phyloP scores from a whole-genome alignment of 2,888 invertebrate genomes.

The Drosophila greeni region DNA sequence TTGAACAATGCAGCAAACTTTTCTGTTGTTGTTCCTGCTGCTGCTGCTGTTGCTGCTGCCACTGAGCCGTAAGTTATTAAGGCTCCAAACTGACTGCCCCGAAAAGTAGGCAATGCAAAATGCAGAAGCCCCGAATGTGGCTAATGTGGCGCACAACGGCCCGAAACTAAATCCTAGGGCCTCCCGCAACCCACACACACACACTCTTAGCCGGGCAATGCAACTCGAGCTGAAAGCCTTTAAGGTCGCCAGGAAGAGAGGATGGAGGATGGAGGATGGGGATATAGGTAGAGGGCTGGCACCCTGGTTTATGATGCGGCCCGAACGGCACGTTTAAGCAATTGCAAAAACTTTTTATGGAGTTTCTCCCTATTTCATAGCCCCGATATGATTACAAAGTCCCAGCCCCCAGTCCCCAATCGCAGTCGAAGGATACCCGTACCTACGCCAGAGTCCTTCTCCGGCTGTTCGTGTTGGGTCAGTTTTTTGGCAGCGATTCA shows the following conservation, averaged over 20 bases:
- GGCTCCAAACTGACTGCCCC: conserved; percentile 42
- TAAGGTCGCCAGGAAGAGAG: conserved; percentile 10
- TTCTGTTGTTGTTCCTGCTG: conserved; percentile 9
- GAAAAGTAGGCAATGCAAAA: conserved; percentile 43
- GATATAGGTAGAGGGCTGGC: conserved; percentile 2
- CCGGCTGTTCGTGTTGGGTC: conserved; percentile 12
- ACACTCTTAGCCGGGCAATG: conserved; percentile 6
- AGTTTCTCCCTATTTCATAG: conserved; percentile 24
- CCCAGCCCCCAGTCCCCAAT: not conserved
- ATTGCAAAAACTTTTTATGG: conserved; percentile 61
- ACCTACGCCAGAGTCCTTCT: not conserved
- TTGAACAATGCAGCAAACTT: conserved; percentile 49
- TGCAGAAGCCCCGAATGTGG: conserved; percentile 30
- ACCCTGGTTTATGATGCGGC: conserved; percentile 34
- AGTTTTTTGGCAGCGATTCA: conserved; percentile 22
- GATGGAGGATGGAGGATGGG: not conserved
- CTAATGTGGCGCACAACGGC: conserved; percentile 31
- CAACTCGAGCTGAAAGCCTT: conserved; percentile 34
- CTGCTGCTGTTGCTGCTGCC: conserved; percentile 23
- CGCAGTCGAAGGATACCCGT: conserved; percentile 3
- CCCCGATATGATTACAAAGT: conserved; percentile 16
- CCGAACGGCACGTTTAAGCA: conserved; percentile 66
- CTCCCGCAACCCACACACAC: conserved; percentile 1
- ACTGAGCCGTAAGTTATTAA: conserved; percentile 56
- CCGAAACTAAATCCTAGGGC: conserved; percentile 13